Conservation (phyloP, 2,113 vertebrate genomes). For the Okapia johnstoni region DNA sequence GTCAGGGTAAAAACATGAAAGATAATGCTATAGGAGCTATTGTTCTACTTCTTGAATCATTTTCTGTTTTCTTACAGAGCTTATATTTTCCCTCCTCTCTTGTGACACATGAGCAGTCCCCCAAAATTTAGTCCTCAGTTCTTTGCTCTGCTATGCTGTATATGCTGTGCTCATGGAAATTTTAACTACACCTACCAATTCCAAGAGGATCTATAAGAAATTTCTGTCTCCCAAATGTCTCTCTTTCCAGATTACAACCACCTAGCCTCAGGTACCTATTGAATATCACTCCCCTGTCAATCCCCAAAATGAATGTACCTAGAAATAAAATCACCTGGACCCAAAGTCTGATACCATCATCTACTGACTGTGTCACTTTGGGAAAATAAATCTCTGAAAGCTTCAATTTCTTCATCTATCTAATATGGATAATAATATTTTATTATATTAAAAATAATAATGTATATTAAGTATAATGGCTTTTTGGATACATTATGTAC, state of each 20-base stretch:
- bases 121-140: background rate
- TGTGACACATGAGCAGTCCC: background rate
- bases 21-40: background rate
- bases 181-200: background rate
- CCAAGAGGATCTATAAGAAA: background rate
- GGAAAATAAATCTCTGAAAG: background rate
- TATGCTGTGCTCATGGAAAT: background rate
- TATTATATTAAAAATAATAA: background rate
- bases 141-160: background rate
- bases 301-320: background rate
- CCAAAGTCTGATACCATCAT: background rate
- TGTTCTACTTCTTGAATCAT: background rate
- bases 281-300: background rate
- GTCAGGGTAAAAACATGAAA: background rate
- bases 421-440: background rate
- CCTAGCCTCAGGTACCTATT: background rate
- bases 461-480: background rate
- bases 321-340: background rate
- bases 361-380: background rate
- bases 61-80: background rate
- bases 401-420: background rate
- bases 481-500: background rate
- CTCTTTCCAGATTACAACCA: background rate
- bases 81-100: background rate
- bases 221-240: background rate